A percentile compares a stretch with the other conserved stretches of the same genome.
Conservation (phyloP, 2,113 vertebrate genomes). For the Spheniscus mendiculus region DNA sequence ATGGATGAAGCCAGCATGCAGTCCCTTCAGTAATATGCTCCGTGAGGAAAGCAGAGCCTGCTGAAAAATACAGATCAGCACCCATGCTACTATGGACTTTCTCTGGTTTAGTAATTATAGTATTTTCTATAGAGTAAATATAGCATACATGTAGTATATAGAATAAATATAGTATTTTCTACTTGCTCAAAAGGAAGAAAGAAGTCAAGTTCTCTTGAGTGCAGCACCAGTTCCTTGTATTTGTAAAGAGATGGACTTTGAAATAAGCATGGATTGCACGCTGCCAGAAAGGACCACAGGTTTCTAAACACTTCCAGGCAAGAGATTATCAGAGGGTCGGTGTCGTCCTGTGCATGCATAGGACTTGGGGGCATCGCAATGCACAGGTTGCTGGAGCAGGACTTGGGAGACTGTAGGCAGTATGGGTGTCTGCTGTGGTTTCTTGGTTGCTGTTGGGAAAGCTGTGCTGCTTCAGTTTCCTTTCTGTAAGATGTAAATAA, state of each 20-base stretch:
- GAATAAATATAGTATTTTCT: not conserved
- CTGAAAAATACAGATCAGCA: not conserved
- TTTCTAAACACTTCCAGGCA: not conserved
- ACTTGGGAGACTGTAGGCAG: not conserved
- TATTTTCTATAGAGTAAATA: not conserved
- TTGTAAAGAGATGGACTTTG: not conserved
- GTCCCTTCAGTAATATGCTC: not conserved
- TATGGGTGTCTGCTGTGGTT: not conserved
- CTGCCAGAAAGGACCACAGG: not conserved
- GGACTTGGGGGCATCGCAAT: not conserved
- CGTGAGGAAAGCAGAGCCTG: not conserved
- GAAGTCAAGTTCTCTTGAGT: not conserved
- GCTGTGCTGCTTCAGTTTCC: not conserved
- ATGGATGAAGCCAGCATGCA: not conserved
- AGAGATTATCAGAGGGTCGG: not conserved
- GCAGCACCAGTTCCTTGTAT: not conserved
- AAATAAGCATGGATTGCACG: not conserved
- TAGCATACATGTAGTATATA: not conserved
- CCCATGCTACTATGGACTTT: not conserved
- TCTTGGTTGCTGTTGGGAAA: not conserved
- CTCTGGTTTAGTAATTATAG: not conserved
- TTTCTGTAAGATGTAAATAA: not conserved
- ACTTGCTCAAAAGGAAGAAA: not conserved
- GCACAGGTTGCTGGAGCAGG: not conserved
- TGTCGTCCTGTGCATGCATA: rapidly evolving